Evolutionary conservation across 2,888 invertebrate species (phyloP).

Genomic region (Callyntrura guangdongensis): DNA sequence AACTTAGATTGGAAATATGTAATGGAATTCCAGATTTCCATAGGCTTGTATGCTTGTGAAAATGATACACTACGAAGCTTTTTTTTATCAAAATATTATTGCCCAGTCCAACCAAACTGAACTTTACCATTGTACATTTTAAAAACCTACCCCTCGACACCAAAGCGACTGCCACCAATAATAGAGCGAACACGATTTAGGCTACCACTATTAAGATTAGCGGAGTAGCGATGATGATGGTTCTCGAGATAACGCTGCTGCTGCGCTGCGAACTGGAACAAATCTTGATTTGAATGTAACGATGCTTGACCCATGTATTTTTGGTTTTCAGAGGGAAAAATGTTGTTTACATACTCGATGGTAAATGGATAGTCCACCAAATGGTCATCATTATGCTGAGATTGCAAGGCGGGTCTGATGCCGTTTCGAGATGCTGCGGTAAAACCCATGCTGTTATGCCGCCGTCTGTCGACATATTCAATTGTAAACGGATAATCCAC

Average conservation of each 20-base stretch:
- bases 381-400: conserved; percentile 4
- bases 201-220: conserved; percentile 17
- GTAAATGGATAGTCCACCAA: conserved; percentile 63
- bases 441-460: neutral
- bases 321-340: conserved; percentile 17
- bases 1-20: neutral
- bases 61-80: neutral
- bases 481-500: conserved; percentile 71
- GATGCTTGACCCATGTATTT: conserved; percentile 37
- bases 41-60: neutral
- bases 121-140: neutral
- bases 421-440: neutral
- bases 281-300: conserved; percentile 23
- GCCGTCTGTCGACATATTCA: conserved; percentile 46
- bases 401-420: neutral
- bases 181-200: neutral
- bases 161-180: neutral
- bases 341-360: conserved; percentile 36
- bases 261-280: conserved; percentile 56
- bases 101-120: neutral
- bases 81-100: conserved; percentile 3
- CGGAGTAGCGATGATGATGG: neutral
- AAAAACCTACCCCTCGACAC: neutral
- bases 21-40: conserved; percentile 2
- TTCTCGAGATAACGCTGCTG: conserved; percentile 33